Base-by-base conservation (phyloP, 2,888 invertebrate genomes). In the Helobdella robusta region DNA sequence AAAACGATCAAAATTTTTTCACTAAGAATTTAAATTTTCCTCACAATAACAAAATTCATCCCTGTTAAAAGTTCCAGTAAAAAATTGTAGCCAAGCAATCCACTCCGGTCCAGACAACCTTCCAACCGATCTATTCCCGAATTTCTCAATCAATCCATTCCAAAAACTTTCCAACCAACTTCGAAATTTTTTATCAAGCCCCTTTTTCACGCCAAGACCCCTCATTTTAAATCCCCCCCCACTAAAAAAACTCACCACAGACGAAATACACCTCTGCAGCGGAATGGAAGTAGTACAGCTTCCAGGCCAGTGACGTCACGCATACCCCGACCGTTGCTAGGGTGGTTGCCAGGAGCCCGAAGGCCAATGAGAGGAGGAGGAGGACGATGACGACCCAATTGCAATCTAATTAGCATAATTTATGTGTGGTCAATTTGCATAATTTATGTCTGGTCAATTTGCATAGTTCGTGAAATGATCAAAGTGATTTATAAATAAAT, bases 221-320 rank as follows among this genome's bases (percentile, higher is more conserved):
- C n/a, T n/a, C n/a, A n/a, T n/a, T n/a, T n/a, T n/a, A n/a, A n/a
- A n/a, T n/a, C n/a, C n/a, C n/a, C n/a, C n/a, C n/a, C n/a, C n/a
- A n/a, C 15, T 15, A 11, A 40, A 40, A 20, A 6, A 54, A 70
- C 78, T 73, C 67, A 78, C 78, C 78, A 73, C 76, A 77, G 35
- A 78, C 75, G 64, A 79, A 73, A 70, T 76, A 78, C 34, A 79
- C 77, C 70, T 79, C 78, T 30, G 78, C 78, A 18, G 79, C 76
- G 2, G 78, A 78, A 70, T 79, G 79, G 72, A 75, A 79, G 73
- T 78, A 79, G 72, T 79, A 78, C 44, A 79, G 76, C 70, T 78
- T 79, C 72, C 73, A 75, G 56, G 77, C 74, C 32, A 78, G 72
- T 0, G 75, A 73, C 6, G 74, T 73, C 2, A 77, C 75, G 68